phyloP scores from a whole-genome alignment of 1,140 invertebrate species.

The Camponotus vicinus region DNA sequence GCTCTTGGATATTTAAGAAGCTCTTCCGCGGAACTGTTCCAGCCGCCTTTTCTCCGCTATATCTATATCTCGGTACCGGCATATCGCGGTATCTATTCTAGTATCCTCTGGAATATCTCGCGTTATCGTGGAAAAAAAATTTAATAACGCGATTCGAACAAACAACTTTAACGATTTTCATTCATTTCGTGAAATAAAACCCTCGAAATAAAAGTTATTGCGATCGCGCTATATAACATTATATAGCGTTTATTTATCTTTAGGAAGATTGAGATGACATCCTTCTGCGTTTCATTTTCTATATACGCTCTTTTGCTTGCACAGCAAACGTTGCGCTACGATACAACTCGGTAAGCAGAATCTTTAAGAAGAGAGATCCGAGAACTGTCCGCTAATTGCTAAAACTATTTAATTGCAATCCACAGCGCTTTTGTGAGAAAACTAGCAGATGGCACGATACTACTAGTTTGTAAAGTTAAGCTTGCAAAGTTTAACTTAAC shows the following conservation, averaged over 20 bases:
- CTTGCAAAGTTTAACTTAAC: conserved; percentile 30
- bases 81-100: neutral
- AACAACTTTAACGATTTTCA: neutral
- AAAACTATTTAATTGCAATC: conserved; percentile 56
- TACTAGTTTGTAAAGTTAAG: conserved; percentile 28
- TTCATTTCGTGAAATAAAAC: neutral
- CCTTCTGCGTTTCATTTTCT: neutral
- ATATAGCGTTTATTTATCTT: neutral
- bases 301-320: neutral
- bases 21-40: conserved; percentile 32
- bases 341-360: conserved; percentile 17
- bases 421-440: conserved; percentile 51
- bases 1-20: conserved; percentile 49
- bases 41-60: neutral
- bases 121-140: neutral
- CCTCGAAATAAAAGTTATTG: neutral
- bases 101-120: neutral
- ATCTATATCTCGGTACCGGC: neutral
- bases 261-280: neutral
- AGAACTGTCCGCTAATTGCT: conserved; percentile 53
- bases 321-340: neutral
- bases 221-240: neutral
- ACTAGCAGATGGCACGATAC: conserved; percentile 51
- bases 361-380: conserved; percentile 39
- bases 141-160: neutral